A percentile compares a stretch with the other conserved stretches of the same genome.
Evolutionary conservation across 2,113 vertebrate species (phyloP).

Genomic region (Echinops telfairi): DNA sequence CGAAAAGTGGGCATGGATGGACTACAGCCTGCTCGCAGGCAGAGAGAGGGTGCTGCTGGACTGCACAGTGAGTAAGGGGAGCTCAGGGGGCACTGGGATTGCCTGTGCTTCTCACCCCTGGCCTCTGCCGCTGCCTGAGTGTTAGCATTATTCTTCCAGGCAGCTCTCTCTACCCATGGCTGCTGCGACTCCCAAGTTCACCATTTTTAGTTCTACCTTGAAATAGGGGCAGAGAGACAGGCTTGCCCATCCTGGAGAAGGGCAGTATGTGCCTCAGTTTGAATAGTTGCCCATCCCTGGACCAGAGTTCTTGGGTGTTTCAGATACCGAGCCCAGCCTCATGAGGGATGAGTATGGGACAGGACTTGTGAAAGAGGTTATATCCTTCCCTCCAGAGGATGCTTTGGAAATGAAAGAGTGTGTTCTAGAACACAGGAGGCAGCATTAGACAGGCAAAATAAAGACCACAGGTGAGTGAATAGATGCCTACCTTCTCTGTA

Average conservation of each 20-base stretch:
- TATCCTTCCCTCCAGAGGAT: not conserved
- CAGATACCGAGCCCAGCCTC: not conserved
- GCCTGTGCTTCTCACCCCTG: too few species aligned
- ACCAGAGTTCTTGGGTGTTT: not conserved
- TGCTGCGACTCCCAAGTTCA: not conserved
- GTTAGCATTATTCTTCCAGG: not conserved
- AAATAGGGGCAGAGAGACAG: not conserved
- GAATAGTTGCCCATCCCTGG: not conserved
- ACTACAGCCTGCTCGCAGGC: slow-evolving; percentile 16
- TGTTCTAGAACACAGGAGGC: slow-evolving; percentile 7
- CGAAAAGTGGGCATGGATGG: not conserved
- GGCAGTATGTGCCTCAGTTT: too few species aligned
- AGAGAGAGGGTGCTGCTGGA: not conserved
- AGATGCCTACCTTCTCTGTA: not conserved
- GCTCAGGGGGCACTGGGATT: not conserved
- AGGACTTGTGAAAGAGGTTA: not conserved
- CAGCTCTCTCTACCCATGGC: not conserved
- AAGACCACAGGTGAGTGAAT: not conserved
- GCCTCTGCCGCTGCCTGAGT: not conserved
- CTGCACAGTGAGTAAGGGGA: not conserved
- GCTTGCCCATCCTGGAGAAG: not conserved
- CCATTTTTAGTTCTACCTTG: not conserved
- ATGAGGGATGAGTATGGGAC: not conserved
- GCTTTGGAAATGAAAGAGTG: not conserved
- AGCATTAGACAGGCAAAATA: not conserved